A percentile compares a stretch with the other conserved stretches of the same genome.
Conservation (phyloP, 2,797 vertebrate genomes). For the Cirrhinus mrigala region DNA sequence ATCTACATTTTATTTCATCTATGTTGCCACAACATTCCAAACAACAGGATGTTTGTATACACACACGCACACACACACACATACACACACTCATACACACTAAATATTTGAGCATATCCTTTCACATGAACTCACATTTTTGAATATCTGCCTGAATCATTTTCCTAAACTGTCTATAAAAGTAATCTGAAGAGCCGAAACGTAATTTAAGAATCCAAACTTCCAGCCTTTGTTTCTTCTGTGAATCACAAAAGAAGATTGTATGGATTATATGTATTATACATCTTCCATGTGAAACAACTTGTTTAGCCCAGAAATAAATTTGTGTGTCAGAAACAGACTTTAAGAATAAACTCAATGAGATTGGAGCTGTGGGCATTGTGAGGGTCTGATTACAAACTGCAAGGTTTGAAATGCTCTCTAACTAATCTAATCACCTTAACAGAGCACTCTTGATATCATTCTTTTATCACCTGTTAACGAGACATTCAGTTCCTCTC, state of each 20-base stretch:
- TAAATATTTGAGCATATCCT: background rate
- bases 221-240: background rate
- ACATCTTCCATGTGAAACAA: background rate
- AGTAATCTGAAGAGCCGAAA: background rate
- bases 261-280: no score
- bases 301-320: background rate
- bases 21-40: background rate
- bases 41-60: background rate
- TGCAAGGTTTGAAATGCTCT: slow-evolving; percentile 8
- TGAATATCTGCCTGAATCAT: slow-evolving; percentile 1
- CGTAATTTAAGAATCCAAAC: background rate
- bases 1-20: background rate
- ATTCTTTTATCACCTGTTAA: slow-evolving; percentile 8
- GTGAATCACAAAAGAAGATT: background rate
- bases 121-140: slow-evolving; percentile 29
- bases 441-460: slow-evolving; percentile 17
- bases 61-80: background rate
- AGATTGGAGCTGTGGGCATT: slow-evolving; percentile 11
- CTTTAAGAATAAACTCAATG: background rate
- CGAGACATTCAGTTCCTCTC: slow-evolving; percentile 22
- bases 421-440: slow-evolving; percentile 44
- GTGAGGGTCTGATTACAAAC: background rate
- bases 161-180: background rate
- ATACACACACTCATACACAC: background rate
- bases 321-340: background rate